Evolutionary conservation across 2,888 invertebrate species (phyloP), one percentile per base, ranked within the genome.

Genomic region (Drosophila merina): DNA sequence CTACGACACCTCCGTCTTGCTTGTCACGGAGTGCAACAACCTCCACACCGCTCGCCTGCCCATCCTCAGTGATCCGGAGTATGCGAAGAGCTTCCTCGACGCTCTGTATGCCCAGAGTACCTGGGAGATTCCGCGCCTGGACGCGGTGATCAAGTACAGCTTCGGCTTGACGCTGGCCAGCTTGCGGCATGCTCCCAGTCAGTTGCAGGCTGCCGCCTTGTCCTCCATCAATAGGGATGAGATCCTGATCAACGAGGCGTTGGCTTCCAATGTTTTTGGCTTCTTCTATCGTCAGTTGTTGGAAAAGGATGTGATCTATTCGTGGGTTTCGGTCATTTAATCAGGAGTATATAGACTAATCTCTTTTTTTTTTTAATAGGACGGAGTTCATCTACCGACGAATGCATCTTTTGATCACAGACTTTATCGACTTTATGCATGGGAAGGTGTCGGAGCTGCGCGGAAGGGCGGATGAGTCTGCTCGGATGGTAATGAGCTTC

Each of bases 371-470:
- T 12, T 5, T n/a, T 9, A 2, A 14, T 58, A 90, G 90, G 68
- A 95, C 95, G 91, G 96, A 97, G 91, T 97, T 97, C 90, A 96
- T 97, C 88, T 93, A 96, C 81, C 94, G 96, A 25, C 94, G 97
- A 47, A 92, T 98, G 48, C 98, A 99, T 92, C 93, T 94, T 12
- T 92, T 98, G 7, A 93, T 98, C 56, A 97, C 97, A 0, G 98
- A 98, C 92, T 98, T 99, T 86, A 97, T 99, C 50, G 95, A 96
- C 72, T 94, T 96, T 57, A 97, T 98, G 97, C 98, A 98, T 57
- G 94, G 97, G 50, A 98, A 98, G 75, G 94, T 96, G 0, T 96
- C 96, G 81, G 96, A 97, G 89, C 91, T 97, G 68, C 93, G 96
- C 51, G 95, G 95, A 82, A 93, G 96, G 79, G 98, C 97, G 0